Percentiles rank a stretch among this genome's conserved stretches.
These are phyloP conservation scores for Ectropis crepuscularia DNA, from an alignment of 2,888 invertebrate species.

Conservation along the genomic window DNA sequence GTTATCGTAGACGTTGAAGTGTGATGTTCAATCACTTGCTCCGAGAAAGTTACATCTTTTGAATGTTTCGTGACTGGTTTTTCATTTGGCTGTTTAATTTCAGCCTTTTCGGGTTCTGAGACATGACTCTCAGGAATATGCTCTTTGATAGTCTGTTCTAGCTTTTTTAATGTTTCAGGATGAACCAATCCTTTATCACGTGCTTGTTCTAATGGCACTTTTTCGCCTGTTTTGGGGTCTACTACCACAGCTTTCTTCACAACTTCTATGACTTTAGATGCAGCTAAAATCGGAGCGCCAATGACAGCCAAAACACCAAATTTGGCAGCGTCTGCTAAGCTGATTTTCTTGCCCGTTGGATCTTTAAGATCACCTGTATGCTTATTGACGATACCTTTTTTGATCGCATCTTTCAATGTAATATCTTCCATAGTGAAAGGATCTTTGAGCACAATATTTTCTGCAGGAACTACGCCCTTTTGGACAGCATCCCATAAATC, in stretches of 20 bases:
- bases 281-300: conserved; percentile 90
- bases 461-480: conserved; percentile 88
- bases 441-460: conserved; percentile 88
- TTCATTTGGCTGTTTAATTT: conserved; percentile 23
- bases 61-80: conserved; percentile 27
- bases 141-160: conserved; percentile 47
- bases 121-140: conserved; percentile 36
- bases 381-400: conserved; percentile 90
- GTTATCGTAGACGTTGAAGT: conserved; percentile 23
- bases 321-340: conserved; percentile 90
- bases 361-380: conserved; percentile 88
- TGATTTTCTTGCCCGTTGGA: conserved; percentile 87
- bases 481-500: conserved; percentile 90
- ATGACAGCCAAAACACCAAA: conserved; percentile 89
- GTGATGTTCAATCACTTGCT: conserved; percentile 31
- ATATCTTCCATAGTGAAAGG: conserved; percentile 88
- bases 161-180: conserved; percentile 61
- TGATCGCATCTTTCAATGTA: conserved; percentile 90
- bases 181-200: conserved; percentile 88
- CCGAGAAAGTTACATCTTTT: conserved; percentile 59
- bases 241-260: conserved; percentile 85
- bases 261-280: conserved; percentile 87
- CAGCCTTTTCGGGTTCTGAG: conserved; percentile 30
- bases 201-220: conserved; percentile 89
- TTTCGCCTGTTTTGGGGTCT: conserved; percentile 90